phyloP scores from a whole-genome alignment of 2,797 vertebrate species.

The Octomys mimax region DNA sequence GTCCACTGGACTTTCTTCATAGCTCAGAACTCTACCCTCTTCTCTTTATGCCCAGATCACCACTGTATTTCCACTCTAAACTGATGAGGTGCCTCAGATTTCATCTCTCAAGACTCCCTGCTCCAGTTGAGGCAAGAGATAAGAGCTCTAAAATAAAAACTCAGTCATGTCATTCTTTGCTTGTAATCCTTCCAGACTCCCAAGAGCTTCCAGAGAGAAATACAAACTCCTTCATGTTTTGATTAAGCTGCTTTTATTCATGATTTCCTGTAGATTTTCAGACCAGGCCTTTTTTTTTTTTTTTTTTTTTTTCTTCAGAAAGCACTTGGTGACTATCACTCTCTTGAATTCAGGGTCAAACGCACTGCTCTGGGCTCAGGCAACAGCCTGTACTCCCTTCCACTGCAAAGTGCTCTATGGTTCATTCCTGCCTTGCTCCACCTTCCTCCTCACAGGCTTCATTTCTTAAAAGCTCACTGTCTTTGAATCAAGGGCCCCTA shows the following conservation, averaged over 20 bases:
- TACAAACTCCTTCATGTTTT: constrained; percentile 49
- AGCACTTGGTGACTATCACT: neutral
- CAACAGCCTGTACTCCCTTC: neutral
- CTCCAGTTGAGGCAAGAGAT: neutral
- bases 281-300: neutral
- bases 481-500: neutral
- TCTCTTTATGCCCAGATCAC: neutral
- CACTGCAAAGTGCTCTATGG: neutral
- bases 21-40: neutral
- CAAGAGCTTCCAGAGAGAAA: constrained; percentile 50
- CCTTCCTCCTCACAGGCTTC: neutral
- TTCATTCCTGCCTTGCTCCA: neutral
- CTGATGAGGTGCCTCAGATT: neutral
- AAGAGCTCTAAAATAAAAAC: constrained; percentile 57
- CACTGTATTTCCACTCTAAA: neutral
- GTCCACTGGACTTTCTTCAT: neutral
- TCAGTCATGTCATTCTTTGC: neutral
- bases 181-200: constrained; percentile 19
- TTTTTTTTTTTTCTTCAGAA: constrained; percentile 20
- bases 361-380: neutral
- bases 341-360: neutral
- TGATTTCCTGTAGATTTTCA: neutral
- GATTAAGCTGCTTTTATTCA: constrained; percentile 49
- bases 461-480: neutral
- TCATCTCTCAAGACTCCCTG: neutral